Conservation (phyloP, 2,797 vertebrate species). For the Scolopax bukidnonensis region DNA sequence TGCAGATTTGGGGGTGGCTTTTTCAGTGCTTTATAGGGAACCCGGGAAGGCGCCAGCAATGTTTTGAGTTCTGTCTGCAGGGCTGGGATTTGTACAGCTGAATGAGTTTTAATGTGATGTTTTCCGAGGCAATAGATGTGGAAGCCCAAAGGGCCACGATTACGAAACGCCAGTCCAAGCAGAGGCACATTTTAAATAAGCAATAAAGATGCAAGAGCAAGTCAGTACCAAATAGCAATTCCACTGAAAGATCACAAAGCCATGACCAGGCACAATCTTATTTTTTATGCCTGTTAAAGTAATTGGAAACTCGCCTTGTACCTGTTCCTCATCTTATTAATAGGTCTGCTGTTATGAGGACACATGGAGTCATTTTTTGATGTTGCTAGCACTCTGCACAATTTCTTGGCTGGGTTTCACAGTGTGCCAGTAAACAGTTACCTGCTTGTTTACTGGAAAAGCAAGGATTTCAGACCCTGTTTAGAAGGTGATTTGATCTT, state of each 20-base stretch:
- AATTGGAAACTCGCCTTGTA: conserved; percentile 18
- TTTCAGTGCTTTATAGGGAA: neutral
- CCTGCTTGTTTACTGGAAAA: conserved; percentile 36
- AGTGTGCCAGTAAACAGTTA: conserved; percentile 24
- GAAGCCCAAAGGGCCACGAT: neutral
- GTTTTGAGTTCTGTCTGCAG: conserved; percentile 27
- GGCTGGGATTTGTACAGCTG: conserved; percentile 54
- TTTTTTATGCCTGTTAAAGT: conserved; percentile 17
- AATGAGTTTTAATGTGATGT: conserved; percentile 45
- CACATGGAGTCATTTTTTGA: neutral
- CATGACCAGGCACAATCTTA: neutral
- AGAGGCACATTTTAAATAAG: conserved; percentile 39
- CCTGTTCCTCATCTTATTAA: neutral
- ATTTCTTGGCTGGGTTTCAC: conserved; percentile 23
- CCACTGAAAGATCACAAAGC: neutral
- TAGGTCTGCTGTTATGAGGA: conserved; percentile 1
- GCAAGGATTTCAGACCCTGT: neutral
- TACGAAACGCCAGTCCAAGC: conserved; percentile 8
- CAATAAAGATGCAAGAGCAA: conserved; percentile 42
- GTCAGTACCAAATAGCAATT: neutral
- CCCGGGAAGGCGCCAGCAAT: neutral
- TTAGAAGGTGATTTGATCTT: conserved; percentile 10
- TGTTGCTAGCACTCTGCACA: neutral
- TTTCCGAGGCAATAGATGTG: neutral
- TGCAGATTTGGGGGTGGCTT: neutral